Conservation (phyloP, 2,113 vertebrate genomes). For the Gobio gobio region DNA sequence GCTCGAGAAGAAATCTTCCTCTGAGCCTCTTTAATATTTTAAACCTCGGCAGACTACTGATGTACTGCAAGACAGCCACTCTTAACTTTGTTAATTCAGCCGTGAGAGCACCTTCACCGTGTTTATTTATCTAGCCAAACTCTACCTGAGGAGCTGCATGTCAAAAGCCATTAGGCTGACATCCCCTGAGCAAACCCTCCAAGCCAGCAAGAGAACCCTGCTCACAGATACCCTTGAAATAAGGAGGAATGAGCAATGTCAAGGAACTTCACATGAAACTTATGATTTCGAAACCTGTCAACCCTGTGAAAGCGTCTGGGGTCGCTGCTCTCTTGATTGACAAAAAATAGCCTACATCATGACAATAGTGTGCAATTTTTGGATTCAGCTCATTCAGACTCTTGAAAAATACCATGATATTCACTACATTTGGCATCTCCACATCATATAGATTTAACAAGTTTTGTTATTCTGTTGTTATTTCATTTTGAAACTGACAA, state of each 20-base stretch:
- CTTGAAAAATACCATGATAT: not conserved
- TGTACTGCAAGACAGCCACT: constrained; percentile 39
- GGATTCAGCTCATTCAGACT: not conserved
- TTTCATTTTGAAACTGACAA: not conserved
- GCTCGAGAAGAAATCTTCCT: constrained; percentile 38
- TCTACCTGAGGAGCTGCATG: constrained; percentile 71
- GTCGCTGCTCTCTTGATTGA: not conserved
- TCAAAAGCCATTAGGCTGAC: constrained; percentile 77
- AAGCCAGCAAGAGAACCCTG: constrained; percentile 69
- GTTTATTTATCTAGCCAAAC: constrained; percentile 71
- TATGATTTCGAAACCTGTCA: constrained; percentile 5
- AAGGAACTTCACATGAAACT: constrained; percentile 19
- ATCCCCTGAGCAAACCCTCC: constrained; percentile 64
- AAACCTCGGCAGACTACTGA: constrained; percentile 51
- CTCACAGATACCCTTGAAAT: constrained; percentile 45
- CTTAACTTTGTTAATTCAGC: constrained; percentile 67
- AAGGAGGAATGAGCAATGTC: constrained; percentile 17
- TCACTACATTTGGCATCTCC: not conserved
- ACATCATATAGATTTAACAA: not conserved
- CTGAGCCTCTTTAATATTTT: constrained; percentile 57
- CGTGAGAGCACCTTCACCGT: constrained; percentile 70
- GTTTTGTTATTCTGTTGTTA: not conserved
- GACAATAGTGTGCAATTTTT: not conserved
- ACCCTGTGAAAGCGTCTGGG: not conserved
- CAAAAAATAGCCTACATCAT: not conserved